Conservation (phyloP, 2,888 invertebrate species). For the Podotricha telesiphe region DNA sequence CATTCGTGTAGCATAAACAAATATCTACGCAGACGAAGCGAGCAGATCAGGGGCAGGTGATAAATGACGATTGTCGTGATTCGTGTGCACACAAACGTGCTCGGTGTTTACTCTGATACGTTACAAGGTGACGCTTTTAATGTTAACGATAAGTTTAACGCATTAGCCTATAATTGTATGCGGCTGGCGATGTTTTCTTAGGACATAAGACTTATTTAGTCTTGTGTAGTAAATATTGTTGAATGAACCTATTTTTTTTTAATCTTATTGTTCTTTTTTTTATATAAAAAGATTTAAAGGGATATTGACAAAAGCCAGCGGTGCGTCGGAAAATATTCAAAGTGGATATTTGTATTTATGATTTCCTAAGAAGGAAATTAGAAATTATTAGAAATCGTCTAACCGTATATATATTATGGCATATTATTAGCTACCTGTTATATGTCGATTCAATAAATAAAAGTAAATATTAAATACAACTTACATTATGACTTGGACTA, state of each 20-base stretch:
- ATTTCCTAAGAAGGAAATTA: too few relatives aligned
- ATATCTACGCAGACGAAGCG: neutral
- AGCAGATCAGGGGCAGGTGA: slow-evolving; percentile 2
- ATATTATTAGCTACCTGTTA: too few relatives aligned
- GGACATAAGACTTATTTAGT: neutral
- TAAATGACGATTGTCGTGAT: slow-evolving; percentile 5
- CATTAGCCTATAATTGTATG: neutral
- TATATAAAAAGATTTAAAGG: neutral
- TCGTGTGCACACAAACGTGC: slow-evolving; percentile 26
- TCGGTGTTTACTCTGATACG: slow-evolving; percentile 18
- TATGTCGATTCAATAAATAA: too few relatives aligned
- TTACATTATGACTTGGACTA: too few relatives aligned
- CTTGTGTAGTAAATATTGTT: neutral
- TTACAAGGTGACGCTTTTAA: slow-evolving; percentile 18
- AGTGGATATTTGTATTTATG: too few relatives aligned
- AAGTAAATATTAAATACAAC: too few relatives aligned
- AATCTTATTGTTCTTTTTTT: neutral
- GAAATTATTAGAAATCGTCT: too few relatives aligned
- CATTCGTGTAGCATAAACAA: neutral
- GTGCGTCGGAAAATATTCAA: too few relatives aligned
- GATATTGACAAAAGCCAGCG: too few relatives aligned
- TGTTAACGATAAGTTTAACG: neutral
- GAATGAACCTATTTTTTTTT: slow-evolving; percentile 1
- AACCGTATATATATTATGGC: too few relatives aligned
- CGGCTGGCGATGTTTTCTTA: neutral